Evolutionary conservation across 2,888 invertebrate genomes (phyloP), one percentile per base, ranked within the genome.

Genomic region (Nasonia oneida): DNA sequence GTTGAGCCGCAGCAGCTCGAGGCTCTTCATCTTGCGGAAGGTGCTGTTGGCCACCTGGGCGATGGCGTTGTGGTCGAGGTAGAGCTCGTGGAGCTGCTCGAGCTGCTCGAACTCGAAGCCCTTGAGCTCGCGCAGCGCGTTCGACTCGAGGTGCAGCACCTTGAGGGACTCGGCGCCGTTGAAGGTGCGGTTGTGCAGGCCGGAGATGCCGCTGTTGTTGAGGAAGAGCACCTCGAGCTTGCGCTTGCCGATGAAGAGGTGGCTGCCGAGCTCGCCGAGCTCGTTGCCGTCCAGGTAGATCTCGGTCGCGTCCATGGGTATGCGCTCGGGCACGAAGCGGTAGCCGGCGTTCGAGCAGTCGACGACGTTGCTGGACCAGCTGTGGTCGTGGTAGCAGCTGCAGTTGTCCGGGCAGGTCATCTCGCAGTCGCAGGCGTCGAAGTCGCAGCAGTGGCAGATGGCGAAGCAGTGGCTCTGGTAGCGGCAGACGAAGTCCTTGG

Each of bases 261-360:
- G 97, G 94, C 96, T 96, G 90, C 96, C 96, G 88, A 98, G 95
- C 91, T 96, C 96, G 89, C 96, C 96, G 88, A 98, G 95, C 92
- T 96, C 95, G 93, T 97, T 97, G 88, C 97, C 97, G 93, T 97
- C 97, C 91, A 98, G 95, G 94, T 97, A 97, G 91, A 98, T 96
- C 94, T 97, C 97, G 90, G 97, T 97, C 90, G 97, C 97, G 94
- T 97, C 97, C 97, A 98, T 97, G 87, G 98, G 98, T 91, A 98
- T 96, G 92, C 96, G 95, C 89, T 96, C 95, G 76, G 97, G 97
- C 88, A 97, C 96, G 93, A 95, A 95, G 91, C 95, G 96, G 94
- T 96, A 96, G 88, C 95, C 96, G 89, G 96, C 96, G 91, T 95
- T 96, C 89, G 96, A 96, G 94, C 97, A 97, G 94, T 97, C 97